These are phyloP conservation scores for Syngnathoides biaculeatus DNA, from an alignment of 2,113 vertebrate genomes.

Conservation along the genomic window DNA sequence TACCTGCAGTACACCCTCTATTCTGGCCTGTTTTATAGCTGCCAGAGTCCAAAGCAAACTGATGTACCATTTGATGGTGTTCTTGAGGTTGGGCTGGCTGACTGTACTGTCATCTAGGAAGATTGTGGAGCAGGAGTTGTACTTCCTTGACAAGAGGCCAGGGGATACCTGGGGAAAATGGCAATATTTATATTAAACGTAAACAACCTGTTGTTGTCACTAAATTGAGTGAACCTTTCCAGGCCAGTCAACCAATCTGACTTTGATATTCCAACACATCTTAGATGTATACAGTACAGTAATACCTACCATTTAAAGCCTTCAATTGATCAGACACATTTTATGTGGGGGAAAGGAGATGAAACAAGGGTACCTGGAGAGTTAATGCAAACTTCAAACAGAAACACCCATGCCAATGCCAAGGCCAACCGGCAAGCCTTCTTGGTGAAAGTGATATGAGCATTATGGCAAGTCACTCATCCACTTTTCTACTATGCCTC, in stretches of 20 bases:
- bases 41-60: background rate
- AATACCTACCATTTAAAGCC: background rate
- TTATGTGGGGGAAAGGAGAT: background rate
- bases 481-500: background rate
- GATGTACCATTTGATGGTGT: constrained; percentile 68
- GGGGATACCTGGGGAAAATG: constrained; percentile 80
- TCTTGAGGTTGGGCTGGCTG: constrained; percentile 71
- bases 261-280: too few species aligned
- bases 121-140: constrained; percentile 68
- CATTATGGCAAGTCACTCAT: background rate
- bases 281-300: too few species aligned
- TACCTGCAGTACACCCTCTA: background rate
- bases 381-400: background rate
- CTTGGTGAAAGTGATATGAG: too few species aligned
- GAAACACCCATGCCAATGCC: background rate
- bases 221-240: too few species aligned
- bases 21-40: background rate
- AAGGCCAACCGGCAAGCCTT: background rate
- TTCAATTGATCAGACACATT: background rate
- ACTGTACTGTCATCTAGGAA: constrained; percentile 70
- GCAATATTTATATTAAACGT: background rate
- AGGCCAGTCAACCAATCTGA: too few species aligned
- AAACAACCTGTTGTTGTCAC: background rate
- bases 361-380: background rate
- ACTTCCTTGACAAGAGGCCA: constrained; percentile 82